Percentiles rank a stretch among this genome's conserved stretches.
Evolutionary conservation across 2,113 vertebrate genomes (phyloP).

Genomic region (Edolisoma coerulescens): DNA sequence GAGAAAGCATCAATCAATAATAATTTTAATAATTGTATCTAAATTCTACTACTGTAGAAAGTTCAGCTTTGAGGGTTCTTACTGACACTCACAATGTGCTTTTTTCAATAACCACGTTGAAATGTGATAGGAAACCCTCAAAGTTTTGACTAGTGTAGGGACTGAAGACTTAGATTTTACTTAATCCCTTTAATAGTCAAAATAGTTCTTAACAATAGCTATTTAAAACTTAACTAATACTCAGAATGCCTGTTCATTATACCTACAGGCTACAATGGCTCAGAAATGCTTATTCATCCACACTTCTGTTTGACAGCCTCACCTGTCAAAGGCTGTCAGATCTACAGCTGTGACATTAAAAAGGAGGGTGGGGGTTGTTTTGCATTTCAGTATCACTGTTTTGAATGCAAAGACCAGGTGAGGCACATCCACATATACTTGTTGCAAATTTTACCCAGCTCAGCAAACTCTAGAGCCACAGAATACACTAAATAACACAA

Average conservation of each 20-base stretch:
- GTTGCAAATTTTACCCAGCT: neutral
- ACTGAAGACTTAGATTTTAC: neutral
- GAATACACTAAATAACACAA: neutral
- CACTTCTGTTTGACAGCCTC: neutral
- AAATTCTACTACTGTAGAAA: neutral
- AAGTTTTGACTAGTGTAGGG: neutral
- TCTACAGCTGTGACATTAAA: neutral
- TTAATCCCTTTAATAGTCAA: neutral
- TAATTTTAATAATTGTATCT: neutral
- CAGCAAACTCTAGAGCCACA: neutral
- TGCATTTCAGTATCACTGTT: neutral
- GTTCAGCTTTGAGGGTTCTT: neutral
- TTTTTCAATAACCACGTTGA: neutral
- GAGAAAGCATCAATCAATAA: neutral
- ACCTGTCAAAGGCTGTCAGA: neutral
- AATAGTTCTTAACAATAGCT: neutral
- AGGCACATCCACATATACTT: neutral
- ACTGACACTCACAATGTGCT: neutral
- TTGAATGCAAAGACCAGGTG: neutral
- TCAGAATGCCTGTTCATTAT: neutral
- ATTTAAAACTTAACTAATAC: neutral
- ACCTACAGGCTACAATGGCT: neutral
- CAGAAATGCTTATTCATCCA: neutral
- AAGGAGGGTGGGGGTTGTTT: fast-evolving
- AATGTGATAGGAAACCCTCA: neutral